phyloP scores from a whole-genome alignment of 2,797 vertebrate genomes.

The Rhynchonycteris naso region DNA sequence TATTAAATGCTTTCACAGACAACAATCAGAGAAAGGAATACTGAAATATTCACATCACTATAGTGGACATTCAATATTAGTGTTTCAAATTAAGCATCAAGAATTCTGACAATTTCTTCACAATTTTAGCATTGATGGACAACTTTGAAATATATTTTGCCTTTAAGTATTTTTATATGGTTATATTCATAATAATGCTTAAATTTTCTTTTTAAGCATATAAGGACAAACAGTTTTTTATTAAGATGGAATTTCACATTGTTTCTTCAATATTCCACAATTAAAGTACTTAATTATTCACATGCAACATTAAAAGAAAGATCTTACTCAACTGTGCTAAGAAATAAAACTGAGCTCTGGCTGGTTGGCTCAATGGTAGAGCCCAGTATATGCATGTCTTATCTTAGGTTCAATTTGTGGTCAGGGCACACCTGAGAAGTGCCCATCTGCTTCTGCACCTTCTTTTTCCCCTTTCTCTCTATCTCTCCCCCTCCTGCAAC shows the following conservation, averaged over 20 bases:
- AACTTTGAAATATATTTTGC: neutral
- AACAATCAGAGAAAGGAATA: neutral
- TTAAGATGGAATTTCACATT: neutral
- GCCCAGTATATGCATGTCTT: too few relatives aligned
- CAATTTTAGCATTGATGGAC: neutral
- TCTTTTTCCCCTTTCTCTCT: too few relatives aligned
- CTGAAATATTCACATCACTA: neutral
- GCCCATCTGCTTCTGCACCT: too few relatives aligned
- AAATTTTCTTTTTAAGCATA: neutral
- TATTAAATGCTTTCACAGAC: neutral
- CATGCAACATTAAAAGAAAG: neutral
- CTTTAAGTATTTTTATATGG: neutral
- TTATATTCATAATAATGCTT: neutral
- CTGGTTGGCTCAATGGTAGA: too few relatives aligned
- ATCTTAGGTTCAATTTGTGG: too few relatives aligned
- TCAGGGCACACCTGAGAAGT: too few relatives aligned
- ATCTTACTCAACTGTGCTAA: neutral
- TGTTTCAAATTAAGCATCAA: neutral
- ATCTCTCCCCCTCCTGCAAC: too few relatives aligned
- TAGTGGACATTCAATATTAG: neutral
- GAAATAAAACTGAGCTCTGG: neutral
- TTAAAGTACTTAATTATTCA: neutral
- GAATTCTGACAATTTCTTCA: neutral
- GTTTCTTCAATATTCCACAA: neutral
- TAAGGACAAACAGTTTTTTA: neutral